Base-by-base conservation (phyloP, 1,140 invertebrate species). In the Wiebesia pumilae region DNA sequence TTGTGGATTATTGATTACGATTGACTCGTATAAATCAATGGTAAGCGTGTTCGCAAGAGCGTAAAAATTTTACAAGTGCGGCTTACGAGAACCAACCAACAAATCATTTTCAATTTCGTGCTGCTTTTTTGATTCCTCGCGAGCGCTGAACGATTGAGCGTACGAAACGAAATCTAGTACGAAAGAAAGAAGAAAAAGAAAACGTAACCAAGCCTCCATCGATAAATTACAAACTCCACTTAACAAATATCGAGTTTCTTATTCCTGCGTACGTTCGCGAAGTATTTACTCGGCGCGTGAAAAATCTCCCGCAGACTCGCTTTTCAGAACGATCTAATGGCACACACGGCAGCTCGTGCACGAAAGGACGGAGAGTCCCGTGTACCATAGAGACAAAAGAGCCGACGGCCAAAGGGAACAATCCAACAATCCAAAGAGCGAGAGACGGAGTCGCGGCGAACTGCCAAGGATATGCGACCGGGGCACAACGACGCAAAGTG, bases 401-500 rank as follows among this genome's bases (percentile, higher is more conserved):
- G 14, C 43, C 75, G 43, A 77, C 43, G 27, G 24, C 27, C 19
- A 35, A 54, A 79, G 33, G 47, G 78, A 62, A 81, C 58, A n/a
- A 54, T 79, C 43, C 16, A 16, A 2, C 2, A 16, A 14, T 47
- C 12, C 38, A 62, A 1, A 38, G 14, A 78, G 77, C 47, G 16
- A 30, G 40, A 78, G 38, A 9, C 43, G n/a, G n/a, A 40, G 30
- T 6, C 47, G 47, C 43, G 12, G 47, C 43, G 77, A 75, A 43
- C 43, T 43, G 38, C 38, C 69, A 27, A 43, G 35, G 35, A 43
- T 43, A 27, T 7, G 71, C n/a, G 35, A 19, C 19, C 71, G 58
- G 58, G 24, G 27, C 24, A 3, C 24, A 27, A 62, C 71, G 19
- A 43, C 71, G 21, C 71, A 65, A 86, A 83, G 85, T 87, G 79